These are phyloP conservation scores for Apostichopus leukothele DNA, from an alignment of 53 echinoderm and acorn worm genomes.

Conservation along the genomic window DNA sequence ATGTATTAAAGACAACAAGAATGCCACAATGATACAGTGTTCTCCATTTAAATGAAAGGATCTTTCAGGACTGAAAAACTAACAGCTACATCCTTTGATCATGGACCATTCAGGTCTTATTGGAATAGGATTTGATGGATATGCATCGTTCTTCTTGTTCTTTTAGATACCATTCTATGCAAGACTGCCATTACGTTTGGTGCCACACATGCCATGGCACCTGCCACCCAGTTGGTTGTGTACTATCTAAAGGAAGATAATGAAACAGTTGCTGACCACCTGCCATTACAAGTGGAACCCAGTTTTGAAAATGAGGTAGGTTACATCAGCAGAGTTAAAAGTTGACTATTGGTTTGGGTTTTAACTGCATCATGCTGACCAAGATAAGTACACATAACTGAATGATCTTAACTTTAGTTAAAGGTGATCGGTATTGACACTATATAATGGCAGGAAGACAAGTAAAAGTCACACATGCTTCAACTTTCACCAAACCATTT, in stretches of 20 bases:
- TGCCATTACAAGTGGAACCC: constrained; percentile 73
- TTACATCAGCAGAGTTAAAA: no score
- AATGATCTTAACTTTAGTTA: no score
- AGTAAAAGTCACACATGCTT: no score
- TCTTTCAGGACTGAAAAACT: not conserved
- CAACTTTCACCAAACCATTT: no score
- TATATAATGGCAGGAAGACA: no score
- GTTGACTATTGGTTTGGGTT: no score
- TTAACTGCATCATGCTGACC: no score
- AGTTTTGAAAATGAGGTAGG: constrained; percentile 88
- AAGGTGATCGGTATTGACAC: no score
- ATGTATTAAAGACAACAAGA: no score
- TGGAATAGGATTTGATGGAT: not conserved
- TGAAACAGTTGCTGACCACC: constrained; percentile 84
- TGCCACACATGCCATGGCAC: constrained; percentile 83
- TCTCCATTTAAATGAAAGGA: no score
- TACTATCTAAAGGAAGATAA: constrained; percentile 78
- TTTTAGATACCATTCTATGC: constrained; percentile 48
- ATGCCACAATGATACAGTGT: no score
- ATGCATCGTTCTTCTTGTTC: not conserved
- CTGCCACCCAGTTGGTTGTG: constrained; percentile 74
- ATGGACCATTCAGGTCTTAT: not conserved
- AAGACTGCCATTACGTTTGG: constrained; percentile 70
- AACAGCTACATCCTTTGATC: constrained; percentile 1
- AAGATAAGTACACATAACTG: no score